These are phyloP conservation scores for Sebastes nivosus DNA, from an alignment of 2,797 vertebrate genomes.

Conservation along the genomic window DNA sequence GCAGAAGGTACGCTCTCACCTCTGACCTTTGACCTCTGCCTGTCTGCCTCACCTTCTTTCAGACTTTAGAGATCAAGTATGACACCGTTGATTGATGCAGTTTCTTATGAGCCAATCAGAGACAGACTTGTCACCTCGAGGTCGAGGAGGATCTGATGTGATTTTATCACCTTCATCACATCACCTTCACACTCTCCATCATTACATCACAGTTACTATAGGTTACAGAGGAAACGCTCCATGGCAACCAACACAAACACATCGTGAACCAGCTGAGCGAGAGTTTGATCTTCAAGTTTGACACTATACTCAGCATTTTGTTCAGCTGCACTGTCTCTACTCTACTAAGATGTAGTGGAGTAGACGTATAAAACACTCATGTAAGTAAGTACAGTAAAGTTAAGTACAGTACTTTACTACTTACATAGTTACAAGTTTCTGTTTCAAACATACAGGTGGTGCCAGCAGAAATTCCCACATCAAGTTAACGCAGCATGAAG, in stretches of 20 bases:
- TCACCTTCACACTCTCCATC: neutral
- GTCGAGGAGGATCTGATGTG: neutral
- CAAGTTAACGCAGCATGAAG: neutral
- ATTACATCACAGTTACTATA: neutral
- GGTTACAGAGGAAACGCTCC: neutral
- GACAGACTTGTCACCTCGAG: neutral
- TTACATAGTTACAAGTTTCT: neutral
- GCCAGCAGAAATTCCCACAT: neutral
- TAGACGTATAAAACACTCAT: neutral
- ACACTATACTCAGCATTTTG: neutral
- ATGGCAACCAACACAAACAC: neutral
- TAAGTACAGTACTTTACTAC: neutral
- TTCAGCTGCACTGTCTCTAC: neutral
- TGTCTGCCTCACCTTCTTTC: neutral
- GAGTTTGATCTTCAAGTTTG: neutral
- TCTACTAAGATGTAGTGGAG: neutral
- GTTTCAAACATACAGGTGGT: neutral
- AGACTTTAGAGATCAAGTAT: neutral
- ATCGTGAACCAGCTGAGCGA: neutral
- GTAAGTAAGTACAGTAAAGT: neutral
- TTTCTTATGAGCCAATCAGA: neutral
- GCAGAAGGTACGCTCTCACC: constrained; percentile 86
- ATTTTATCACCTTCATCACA: neutral
- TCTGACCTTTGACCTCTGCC: neutral
- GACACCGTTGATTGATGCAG: neutral